A percentile compares a stretch with the other conserved stretches of the same genome.
These are phyloP conservation scores for Melanotaenia nigrans DNA, from an alignment of 2,797 vertebrate species.

Conservation along the genomic window DNA sequence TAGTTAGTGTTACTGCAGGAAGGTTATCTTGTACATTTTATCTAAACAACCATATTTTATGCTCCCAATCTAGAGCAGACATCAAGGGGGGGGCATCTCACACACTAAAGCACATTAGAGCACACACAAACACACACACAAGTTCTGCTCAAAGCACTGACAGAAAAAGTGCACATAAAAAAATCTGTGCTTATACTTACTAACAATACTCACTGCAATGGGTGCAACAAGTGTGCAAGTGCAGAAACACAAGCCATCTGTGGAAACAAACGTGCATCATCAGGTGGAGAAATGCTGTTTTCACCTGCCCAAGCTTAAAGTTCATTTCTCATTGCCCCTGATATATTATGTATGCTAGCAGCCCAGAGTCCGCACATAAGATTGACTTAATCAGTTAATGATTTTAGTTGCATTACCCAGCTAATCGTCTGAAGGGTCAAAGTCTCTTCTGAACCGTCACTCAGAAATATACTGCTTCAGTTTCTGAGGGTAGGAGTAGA, in stretches of 20 bases:
- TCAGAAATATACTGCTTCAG: background rate
- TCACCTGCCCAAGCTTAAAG: background rate
- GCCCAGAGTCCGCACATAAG: no score
- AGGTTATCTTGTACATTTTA: background rate
- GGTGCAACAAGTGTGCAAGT: background rate
- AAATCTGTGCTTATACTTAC: background rate
- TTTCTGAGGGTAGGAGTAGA: background rate
- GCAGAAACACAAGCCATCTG: constrained; percentile 1
- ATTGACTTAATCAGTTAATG: background rate
- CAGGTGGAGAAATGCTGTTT: background rate
- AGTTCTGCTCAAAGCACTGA: background rate
- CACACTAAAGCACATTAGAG: background rate
- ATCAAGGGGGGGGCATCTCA: background rate
- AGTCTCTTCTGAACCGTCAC: background rate
- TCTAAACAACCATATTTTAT: background rate
- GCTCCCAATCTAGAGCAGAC: background rate
- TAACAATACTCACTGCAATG: background rate
- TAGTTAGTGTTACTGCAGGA: background rate
- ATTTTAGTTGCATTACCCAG: background rate
- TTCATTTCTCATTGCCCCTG: background rate
- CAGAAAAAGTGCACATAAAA: background rate
- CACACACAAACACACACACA: background rate
- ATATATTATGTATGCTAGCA: background rate
- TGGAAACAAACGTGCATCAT: background rate
- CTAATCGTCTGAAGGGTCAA: background rate